These are phyloP conservation scores for Nestor notabilis DNA, from an alignment of 2,113 vertebrate genomes.

Conservation along the genomic window DNA sequence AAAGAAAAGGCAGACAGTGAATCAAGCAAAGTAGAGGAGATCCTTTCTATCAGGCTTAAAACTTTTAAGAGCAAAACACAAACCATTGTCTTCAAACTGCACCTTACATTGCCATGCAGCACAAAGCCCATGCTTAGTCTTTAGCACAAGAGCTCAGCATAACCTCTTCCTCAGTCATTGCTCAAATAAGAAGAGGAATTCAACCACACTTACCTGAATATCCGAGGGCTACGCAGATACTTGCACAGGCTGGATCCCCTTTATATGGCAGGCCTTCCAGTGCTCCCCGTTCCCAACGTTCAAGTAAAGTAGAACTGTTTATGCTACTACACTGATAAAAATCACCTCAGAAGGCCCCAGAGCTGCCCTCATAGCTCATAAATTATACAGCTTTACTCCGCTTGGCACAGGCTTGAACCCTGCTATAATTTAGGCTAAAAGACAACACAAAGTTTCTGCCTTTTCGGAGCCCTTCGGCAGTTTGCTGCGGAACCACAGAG, in stretches of 20 bases:
- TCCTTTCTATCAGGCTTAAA: not conserved
- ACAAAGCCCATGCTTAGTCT: not conserved
- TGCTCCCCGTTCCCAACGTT: not conserved
- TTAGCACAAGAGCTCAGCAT: not conserved
- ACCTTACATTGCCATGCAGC: fast-evolving
- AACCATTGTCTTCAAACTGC: not conserved
- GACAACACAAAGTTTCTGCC: conserved; percentile 38
- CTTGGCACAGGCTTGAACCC: conserved; percentile 53
- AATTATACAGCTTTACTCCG: conserved; percentile 44
- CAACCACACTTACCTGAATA: not conserved
- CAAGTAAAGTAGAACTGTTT: conserved; percentile 28
- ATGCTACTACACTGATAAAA: conserved; percentile 60
- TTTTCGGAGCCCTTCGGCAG: conserved; percentile 52
- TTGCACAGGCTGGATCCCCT: not conserved
- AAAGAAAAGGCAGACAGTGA: not conserved
- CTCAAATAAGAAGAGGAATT: not conserved
- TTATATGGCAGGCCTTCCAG: not conserved
- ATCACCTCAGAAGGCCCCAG: conserved; percentile 38
- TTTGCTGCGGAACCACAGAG: conserved; percentile 59
- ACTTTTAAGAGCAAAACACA: not conserved
- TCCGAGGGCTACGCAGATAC: not conserved
- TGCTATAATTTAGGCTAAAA: conserved; percentile 61
- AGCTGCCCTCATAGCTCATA: conserved; percentile 38
- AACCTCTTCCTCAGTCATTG: not conserved
- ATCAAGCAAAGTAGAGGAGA: not conserved